Evolutionary conservation across 2,113 vertebrate species (phyloP).

Genomic region (Brachyistius frenatus): DNA sequence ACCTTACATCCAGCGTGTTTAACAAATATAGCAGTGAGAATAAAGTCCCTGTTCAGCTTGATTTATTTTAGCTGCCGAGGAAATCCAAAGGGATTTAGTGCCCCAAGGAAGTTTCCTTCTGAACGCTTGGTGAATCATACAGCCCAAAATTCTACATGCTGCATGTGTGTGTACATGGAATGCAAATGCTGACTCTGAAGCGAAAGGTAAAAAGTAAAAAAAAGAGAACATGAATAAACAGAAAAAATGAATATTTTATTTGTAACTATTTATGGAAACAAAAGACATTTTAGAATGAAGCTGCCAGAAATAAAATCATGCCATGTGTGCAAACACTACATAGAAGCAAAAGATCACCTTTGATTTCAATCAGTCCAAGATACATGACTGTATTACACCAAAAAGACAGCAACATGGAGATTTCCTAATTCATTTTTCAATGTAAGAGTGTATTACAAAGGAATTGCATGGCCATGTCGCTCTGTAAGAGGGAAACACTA

Average conservation of each 20-base stretch:
- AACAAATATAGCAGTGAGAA: conserved; percentile 27
- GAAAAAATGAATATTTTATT: conserved; percentile 66
- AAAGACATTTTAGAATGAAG: conserved; percentile 36
- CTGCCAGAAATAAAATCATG: conserved; percentile 39
- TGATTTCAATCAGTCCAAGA: conserved; percentile 17
- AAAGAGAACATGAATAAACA: conserved; percentile 43
- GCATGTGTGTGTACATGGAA: conserved; percentile 16
- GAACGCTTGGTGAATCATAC: conserved; percentile 59
- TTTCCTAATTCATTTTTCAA: conserved; percentile 54
- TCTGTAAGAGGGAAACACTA: conserved; percentile 17
- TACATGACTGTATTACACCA: conserved; percentile 44
- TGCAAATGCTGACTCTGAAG: conserved; percentile 38
- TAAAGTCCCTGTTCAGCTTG: conserved; percentile 51
- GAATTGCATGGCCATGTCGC: conserved; percentile 61
- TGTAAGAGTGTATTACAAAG: conserved; percentile 36
- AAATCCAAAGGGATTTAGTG: conserved; percentile 58
- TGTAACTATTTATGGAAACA: conserved; percentile 62
- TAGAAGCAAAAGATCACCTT: conserved; percentile 14
- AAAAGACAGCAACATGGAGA: conserved; percentile 25
- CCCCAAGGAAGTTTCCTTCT: conserved; percentile 59
- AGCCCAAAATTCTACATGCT: conserved; percentile 44
- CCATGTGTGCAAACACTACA: conserved; percentile 19
- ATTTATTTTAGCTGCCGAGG: conserved; percentile 60
- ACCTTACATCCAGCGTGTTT: conserved; percentile 22
- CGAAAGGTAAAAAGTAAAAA: conserved; percentile 43